These are phyloP conservation scores for Mythimna impura DNA, from an alignment of 2,888 invertebrate genomes.

Conservation along the genomic window DNA sequence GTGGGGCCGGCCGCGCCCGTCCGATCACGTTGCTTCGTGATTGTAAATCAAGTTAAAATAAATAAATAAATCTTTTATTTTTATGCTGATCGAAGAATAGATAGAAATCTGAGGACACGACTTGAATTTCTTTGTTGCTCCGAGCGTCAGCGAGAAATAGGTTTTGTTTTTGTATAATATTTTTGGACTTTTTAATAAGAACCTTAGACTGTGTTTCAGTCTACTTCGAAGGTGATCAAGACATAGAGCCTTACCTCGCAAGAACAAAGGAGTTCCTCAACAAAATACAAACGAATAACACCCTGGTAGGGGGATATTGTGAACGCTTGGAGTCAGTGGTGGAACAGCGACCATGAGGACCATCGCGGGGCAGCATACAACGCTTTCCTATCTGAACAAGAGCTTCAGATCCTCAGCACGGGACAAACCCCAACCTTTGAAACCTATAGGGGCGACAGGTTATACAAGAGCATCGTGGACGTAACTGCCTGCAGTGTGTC, in stretches of 20 bases:
- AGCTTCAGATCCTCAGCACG: too few relatives aligned
- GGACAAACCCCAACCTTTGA: constrained; percentile 30
- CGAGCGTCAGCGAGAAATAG: not conserved
- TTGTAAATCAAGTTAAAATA: constrained; percentile 63
- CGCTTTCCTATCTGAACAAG: too few relatives aligned
- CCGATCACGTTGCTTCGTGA: constrained; percentile 57
- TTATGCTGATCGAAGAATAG: constrained; percentile 48
- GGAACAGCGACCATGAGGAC: constrained; percentile 43
- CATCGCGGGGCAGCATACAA: constrained; percentile 44
- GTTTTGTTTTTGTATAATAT: not conserved
- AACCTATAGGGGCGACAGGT: constrained; percentile 1
- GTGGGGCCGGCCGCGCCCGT: constrained; percentile 22
- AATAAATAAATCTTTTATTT: constrained; percentile 57
- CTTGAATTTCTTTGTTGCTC: constrained; percentile 31
- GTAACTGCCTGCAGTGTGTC: too few relatives aligned
- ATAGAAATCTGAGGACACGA: constrained; percentile 45
- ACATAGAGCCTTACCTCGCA: too few relatives aligned
- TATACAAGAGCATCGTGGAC: too few relatives aligned
- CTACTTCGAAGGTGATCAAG: too few relatives aligned
- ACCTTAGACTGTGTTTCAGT: not conserved
- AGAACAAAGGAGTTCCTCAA: too few relatives aligned
- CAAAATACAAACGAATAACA: too few relatives aligned
- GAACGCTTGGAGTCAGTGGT: constrained; percentile 31
- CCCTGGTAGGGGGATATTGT: too few relatives aligned
- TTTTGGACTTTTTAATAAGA: not conserved